Percentiles rank a stretch among this genome's conserved stretches.
Conservation (phyloP, 2,888 invertebrate genomes). For the Melitaea athalia region DNA sequence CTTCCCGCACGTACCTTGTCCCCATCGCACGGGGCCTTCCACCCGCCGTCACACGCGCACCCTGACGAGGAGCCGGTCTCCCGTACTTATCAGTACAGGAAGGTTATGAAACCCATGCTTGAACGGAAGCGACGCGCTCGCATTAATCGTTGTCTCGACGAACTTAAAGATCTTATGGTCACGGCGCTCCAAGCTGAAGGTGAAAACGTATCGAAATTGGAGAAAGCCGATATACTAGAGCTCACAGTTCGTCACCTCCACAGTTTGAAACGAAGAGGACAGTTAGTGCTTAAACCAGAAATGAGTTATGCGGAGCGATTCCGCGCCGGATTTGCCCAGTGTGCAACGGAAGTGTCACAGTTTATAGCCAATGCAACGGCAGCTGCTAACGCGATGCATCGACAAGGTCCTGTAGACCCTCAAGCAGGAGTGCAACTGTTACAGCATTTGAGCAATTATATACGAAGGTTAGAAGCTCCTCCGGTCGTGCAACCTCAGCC, state of each 20-base stretch:
- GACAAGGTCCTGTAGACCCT: slow-evolving; percentile 88
- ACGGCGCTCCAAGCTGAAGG: slow-evolving; percentile 92
- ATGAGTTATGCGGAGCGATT: slow-evolving; percentile 90
- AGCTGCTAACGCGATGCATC: slow-evolving; percentile 87
- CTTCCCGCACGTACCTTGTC: slow-evolving; percentile 78
- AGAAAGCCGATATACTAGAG: slow-evolving; percentile 94
- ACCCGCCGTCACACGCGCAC: slow-evolving; percentile 69
- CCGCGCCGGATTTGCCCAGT: slow-evolving; percentile 93
- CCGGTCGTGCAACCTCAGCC: slow-evolving; percentile 81
- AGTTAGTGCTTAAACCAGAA: slow-evolving; percentile 81
- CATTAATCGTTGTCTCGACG: slow-evolving; percentile 94
- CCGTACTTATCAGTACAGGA: slow-evolving; percentile 94
- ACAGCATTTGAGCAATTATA: slow-evolving; percentile 88
- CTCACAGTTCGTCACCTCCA: slow-evolving; percentile 92
- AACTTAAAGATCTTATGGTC: slow-evolving; percentile 94
- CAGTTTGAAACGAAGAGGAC: slow-evolving; percentile 88
- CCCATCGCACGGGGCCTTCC: slow-evolving; percentile 78
- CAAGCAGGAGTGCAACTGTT: slow-evolving; percentile 91
- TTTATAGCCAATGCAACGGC: slow-evolving; percentile 84
- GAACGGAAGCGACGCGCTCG: slow-evolving; percentile 93
- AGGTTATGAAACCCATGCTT: slow-evolving; percentile 96
- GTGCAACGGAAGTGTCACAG: slow-evolving; percentile 93
- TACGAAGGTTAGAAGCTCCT: slow-evolving; percentile 88
- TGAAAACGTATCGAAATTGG: slow-evolving; percentile 92
- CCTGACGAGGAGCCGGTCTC: slow-evolving; percentile 86